Base-by-base conservation (phyloP, 1,140 invertebrate species). In the Habropoda laboriosa region DNA sequence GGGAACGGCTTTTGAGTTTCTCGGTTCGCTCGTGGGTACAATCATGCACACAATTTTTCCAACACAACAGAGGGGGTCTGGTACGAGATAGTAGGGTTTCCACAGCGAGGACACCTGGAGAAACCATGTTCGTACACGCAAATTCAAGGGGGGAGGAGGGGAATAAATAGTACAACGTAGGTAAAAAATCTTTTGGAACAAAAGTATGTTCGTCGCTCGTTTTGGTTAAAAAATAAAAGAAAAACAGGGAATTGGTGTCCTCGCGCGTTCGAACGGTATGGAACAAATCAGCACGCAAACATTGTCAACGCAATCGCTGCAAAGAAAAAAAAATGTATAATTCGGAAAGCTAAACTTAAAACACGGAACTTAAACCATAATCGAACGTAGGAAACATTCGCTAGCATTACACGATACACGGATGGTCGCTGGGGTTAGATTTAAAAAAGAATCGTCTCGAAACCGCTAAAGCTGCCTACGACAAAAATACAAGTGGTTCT, bases 31-130 rank as follows among this genome's bases (percentile, higher is more conserved):
- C 82, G 66, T 67, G 61, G 51, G 80, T 87, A 91, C 88, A 89
- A 76, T 87, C 86, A 90, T 91, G 90, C 90, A 90, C 81, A 91
- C 88, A 89, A 86, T 88, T 80, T 81, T 89, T 57, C n/a, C 77
- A 90, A 88, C 67, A 57, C 70, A 76, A 81, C 61, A 63, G 60
- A 58, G 21, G n/a, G n/a, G n/a, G n/a, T n/a, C n/a, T n/a, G n/a
- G 6, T 60, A 66, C 35, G 72, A 61, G 35, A 30, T 51, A 51
- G 24, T 38, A 66, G 27, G 60, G 45, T 38, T 42, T 66, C 21
- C 30, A n/a, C 73, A 32, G 21, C 75, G 67, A 78, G 75, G 75
- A 78, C 75, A 78, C 67, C 16, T 13, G 21, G n/a, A 49, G 1
- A 18, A 45, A 45, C 18, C 16, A 45, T 27, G 3, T 30, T 24